Percentiles rank a stretch among this genome's conserved stretches.
phyloP scores from a whole-genome alignment of 2,888 invertebrate species.

The Malthinus flaveolus region DNA sequence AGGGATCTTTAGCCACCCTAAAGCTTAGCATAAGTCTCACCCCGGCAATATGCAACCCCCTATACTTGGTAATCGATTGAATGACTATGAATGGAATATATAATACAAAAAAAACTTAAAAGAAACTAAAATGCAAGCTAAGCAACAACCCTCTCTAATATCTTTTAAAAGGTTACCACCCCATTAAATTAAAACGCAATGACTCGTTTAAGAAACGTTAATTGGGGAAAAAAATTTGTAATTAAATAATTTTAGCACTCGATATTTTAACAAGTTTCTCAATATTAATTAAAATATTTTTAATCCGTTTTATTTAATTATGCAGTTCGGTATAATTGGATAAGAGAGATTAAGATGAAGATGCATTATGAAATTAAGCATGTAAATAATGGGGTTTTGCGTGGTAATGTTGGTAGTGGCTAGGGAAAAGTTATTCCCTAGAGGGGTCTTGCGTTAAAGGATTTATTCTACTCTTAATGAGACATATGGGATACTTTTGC shows the following conservation, averaged over 20 bases:
- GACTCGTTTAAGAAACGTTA: slow-evolving; percentile 36
- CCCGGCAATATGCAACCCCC: slow-evolving; percentile 35
- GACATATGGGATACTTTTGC: slow-evolving; percentile 25
- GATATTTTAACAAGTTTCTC: too few relatives aligned
- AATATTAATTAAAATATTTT: background rate
- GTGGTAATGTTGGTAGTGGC: slow-evolving; percentile 4
- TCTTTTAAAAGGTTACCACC: slow-evolving; percentile 35
- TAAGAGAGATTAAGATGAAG: slow-evolving; percentile 30
- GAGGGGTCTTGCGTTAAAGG: slow-evolving; percentile 17
- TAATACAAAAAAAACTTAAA: slow-evolving; percentile 29
- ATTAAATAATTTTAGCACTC: slow-evolving; percentile 10
- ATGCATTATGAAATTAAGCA: slow-evolving; percentile 33
- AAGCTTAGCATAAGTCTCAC: slow-evolving; percentile 40
- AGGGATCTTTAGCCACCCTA: slow-evolving; percentile 47
- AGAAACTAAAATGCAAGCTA: slow-evolving; percentile 33
- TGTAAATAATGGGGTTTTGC: slow-evolving; percentile 33
- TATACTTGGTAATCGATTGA: slow-evolving; percentile 39
- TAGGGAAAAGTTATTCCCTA: slow-evolving; percentile 13
- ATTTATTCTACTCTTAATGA: slow-evolving; percentile 33
- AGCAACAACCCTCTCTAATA: slow-evolving; percentile 32
- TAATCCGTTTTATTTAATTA: slow-evolving; percentile 17
- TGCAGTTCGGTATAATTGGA: slow-evolving; percentile 30
- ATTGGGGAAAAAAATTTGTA: slow-evolving; percentile 38
- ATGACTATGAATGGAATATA: slow-evolving; percentile 43
- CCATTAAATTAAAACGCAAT: slow-evolving; percentile 37